These are phyloP conservation scores for Nasonia giraulti DNA, from an alignment of 1,140 invertebrate species.

Conservation along the genomic window DNA sequence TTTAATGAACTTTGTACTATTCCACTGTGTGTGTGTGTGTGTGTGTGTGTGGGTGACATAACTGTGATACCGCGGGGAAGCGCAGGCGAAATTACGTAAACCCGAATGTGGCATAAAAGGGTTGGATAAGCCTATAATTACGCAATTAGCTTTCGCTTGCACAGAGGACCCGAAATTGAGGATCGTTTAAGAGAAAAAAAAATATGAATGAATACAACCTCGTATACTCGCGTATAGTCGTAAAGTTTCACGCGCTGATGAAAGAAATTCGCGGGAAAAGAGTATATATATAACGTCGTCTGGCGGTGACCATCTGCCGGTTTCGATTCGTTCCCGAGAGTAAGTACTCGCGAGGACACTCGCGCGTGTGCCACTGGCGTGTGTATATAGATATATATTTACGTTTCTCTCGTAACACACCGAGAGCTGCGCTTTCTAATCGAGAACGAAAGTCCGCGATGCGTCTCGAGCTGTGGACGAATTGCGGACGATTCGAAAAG, in stretches of 20 bases:
- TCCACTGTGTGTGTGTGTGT: background rate
- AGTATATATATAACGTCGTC: background rate
- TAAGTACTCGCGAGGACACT: background rate
- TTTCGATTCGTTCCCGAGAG: conserved; percentile 19
- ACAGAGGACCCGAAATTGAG: background rate
- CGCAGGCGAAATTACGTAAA: background rate
- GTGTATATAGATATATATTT: background rate
- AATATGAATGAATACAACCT: too few relatives aligned
- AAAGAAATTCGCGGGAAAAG: too few relatives aligned
- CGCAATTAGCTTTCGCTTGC: too few relatives aligned
- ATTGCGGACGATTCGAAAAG: conserved; percentile 4
- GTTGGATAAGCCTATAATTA: background rate
- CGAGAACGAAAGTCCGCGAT: conserved; percentile 22
- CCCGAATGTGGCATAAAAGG: background rate
- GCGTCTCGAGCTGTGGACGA: background rate
- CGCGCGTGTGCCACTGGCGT: background rate
- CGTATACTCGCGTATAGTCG: too few relatives aligned
- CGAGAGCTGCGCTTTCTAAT: conserved; percentile 28
- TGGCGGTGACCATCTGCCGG: background rate
- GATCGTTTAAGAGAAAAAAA: too few relatives aligned
- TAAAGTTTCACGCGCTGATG: too few relatives aligned
- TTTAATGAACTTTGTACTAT: conserved; percentile 9
- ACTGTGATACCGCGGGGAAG: background rate
- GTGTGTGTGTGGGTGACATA: background rate
- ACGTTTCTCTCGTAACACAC: background rate